Base-by-base conservation (phyloP, 1,140 invertebrate genomes). In the Drosophila varians region DNA sequence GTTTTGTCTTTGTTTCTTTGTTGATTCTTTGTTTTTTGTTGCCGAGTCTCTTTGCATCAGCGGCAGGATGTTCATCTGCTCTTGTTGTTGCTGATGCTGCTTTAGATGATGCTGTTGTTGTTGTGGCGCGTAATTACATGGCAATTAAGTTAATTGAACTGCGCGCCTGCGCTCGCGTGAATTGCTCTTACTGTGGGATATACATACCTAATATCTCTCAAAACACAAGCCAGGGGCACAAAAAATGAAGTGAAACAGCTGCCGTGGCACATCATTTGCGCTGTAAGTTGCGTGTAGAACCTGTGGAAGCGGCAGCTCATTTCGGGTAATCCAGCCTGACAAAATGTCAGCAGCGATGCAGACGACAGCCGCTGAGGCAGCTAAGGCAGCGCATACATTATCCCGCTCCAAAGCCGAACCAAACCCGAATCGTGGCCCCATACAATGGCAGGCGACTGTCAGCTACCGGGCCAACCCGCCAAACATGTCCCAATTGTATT, bases 131-230 rank as follows among this genome's bases (percentile, higher is more conserved):
- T 90, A 90, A 90, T 90, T 90, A 90, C 88, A 90, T 89, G 88
- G 83, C 88, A 88, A 90, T 90, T 90, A 90, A 90, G 73, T 90
- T 90, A 90, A 90, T 90, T 88, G 83, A 90, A 82, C 88, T 78
- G 83, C 83, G 80, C 86, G 77, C 77, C 82, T 72, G 71, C 57
- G 71, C 68, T 79, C 69, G 84, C 78, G 83, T 89, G 72, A 88
- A 89, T 77, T 78, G 62, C 21, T 16, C 64, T 45, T 16, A 56
- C 57, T 40, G 31, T 14, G 23, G 23, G 3, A 26, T 14, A n/a
- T 9, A 31, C 46, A 43, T 21, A 43, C 14, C 14, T n/a, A n/a
- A 48, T 26, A 48, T 48, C 23, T 48, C 18, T 36, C 12, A 16
- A 46, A 49, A 28, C n/a, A n/a, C n/a, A n/a, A 54, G 14, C 23